Evolutionary conservation across 2,888 invertebrate species (phyloP), one percentile per base, ranked within the genome.

Genomic region (Clostera curtula): DNA sequence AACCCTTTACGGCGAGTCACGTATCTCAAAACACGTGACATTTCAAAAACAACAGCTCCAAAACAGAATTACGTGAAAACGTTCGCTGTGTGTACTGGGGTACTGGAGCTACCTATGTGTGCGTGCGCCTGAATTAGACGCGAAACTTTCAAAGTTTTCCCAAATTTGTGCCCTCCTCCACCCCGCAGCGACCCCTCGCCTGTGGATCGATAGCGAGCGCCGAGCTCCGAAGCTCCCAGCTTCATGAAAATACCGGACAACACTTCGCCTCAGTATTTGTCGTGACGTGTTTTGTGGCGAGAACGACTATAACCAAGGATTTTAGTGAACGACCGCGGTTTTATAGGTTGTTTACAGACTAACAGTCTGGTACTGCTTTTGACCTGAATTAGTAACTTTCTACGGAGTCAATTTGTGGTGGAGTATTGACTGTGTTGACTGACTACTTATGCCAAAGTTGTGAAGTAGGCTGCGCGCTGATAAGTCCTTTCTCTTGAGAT

Each of bases 111-210:
- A 51, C 34, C 43, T 44, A 48, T 53, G 80, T 83, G 83, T 83
- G 83, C 77, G 83, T 79, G 80, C 79, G 82, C 83, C 77, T 82
- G 83, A 83, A 83, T 82, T 83, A 83, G 82, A 83, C 82, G 83
- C 74, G 75, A 82, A 83, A 83, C 83, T 83, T 83, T 83, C 82
- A 80, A 83, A 83, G 83, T 83, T 83, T 83, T 83, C 83, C 83
- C 82, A 82, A 83, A 82, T 83, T 83, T 79, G 69, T 71, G 68
- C 73, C 76, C 70, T 69, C 76, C 65, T 59, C 45, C 54, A 59
- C 53, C 61, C 60, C 44, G 55, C 57, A 43, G 35, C 48, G 51
- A 59, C 55, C 59, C 43, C 57, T 57, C 53, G 40, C 57, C 56
- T 56, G 58, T 48, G 62, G 79, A 77, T 77, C 79, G 79, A 82